phyloP scores from a whole-genome alignment of 23 tunicate genomes.

The Trididemnum nubilum region DNA sequence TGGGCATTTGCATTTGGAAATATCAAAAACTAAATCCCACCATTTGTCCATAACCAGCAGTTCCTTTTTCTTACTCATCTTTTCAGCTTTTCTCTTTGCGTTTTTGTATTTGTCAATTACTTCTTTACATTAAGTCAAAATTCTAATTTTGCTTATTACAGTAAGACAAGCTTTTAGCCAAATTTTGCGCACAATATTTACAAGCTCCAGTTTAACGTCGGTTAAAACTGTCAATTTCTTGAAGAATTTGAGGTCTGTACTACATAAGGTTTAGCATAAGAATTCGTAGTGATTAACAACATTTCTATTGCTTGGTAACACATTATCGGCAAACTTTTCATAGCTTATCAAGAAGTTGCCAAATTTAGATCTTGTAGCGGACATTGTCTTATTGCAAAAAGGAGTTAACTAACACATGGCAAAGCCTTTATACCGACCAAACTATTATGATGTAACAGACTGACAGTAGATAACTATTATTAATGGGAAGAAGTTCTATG shows the following conservation, averaged over 20 bases:
- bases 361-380: neutral
- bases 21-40: neutral
- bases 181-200: neutral
- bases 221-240: neutral
- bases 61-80: neutral
- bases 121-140: neutral
- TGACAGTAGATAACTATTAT: no score
- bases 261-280: neutral
- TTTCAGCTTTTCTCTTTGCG: neutral
- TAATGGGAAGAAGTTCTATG: no score
- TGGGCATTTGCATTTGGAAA: neutral
- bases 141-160: neutral
- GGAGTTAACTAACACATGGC: neutral
- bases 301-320: neutral
- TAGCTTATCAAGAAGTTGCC: neutral
- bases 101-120: neutral
- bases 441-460: neutral
- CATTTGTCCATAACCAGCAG: neutral
- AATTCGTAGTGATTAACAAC: neutral
- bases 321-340: neutral
- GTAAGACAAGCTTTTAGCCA: neutral
- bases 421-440: neutral
- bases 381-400: neutral
- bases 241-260: neutral
- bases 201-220: neutral